These are phyloP conservation scores for Spialia ferax DNA, from an alignment of 2,888 invertebrate species.

Conservation along the genomic window DNA sequence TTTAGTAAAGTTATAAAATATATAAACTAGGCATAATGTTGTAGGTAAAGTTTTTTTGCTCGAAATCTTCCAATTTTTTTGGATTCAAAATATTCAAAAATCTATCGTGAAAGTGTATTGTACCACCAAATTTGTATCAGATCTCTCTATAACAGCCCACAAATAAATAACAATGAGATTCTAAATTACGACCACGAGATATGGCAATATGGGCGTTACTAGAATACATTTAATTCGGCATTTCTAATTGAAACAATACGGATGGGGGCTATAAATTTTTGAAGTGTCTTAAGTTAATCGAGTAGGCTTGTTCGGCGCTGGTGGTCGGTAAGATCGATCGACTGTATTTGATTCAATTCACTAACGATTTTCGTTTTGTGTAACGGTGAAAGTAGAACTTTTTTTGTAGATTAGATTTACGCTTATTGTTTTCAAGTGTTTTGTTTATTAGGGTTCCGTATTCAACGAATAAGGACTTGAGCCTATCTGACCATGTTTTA, in stretches of 20 bases:
- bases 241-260: slow-evolving; percentile 83
- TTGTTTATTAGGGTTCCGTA: no score
- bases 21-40: no score
- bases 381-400: slow-evolving; percentile 14
- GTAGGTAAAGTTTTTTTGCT: no score
- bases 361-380: slow-evolving; percentile 41
- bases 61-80: no score
- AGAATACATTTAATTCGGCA: slow-evolving; percentile 73
- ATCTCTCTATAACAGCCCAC: neutral
- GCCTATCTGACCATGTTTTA: no score
- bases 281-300: slow-evolving; percentile 69
- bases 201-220: slow-evolving; percentile 81
- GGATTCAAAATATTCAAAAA: no score
- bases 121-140: neutral
- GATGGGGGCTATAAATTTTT: slow-evolving; percentile 71
- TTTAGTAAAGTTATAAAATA: no score
- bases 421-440: neutral
- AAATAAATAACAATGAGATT: slow-evolving; percentile 76
- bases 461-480: no score
- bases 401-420: neutral
- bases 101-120: neutral
- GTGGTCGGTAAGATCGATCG: slow-evolving; percentile 73
- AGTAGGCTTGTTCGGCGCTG: slow-evolving; percentile 64
- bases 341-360: slow-evolving; percentile 56
- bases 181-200: slow-evolving; percentile 60